Evolutionary conservation across 2,113 vertebrate genomes (phyloP).

Genomic region (Pteronura brasiliensis): DNA sequence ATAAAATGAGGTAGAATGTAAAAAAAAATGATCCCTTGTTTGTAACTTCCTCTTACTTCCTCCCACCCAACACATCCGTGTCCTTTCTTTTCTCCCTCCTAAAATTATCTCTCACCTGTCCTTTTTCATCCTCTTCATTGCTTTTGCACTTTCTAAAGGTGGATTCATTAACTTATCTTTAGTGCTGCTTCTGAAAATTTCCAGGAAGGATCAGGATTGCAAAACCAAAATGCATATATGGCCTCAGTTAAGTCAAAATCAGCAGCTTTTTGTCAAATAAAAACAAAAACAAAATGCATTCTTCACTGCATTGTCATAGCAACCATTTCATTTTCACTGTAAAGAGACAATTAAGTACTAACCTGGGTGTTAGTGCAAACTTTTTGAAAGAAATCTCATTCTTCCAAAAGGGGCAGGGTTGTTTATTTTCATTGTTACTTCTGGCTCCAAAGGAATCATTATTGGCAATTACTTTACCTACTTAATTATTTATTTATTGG

Average conservation of each 20-base stretch:
- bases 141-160: not conserved
- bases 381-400: not conserved
- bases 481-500: not conserved
- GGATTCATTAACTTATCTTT: not conserved
- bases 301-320: not conserved
- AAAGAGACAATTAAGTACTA: slow-evolving; percentile 4
- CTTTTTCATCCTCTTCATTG: not conserved
- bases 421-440: not conserved
- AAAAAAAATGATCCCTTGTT: not conserved
- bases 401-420: not conserved
- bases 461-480: not conserved
- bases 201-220: not conserved
- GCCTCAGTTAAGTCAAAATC: not conserved
- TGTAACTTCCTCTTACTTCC: not conserved
- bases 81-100: not conserved
- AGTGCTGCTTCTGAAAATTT: not conserved
- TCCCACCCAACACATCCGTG: not conserved
- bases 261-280: not conserved
- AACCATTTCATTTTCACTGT: not conserved
- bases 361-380: not conserved
- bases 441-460: not conserved
- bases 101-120: not conserved
- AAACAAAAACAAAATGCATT: not conserved
- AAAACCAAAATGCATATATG: not conserved
- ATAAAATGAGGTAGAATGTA: not conserved